phyloP scores from a whole-genome alignment of 2,113 vertebrate genomes.

The Toxostoma redivivum region DNA sequence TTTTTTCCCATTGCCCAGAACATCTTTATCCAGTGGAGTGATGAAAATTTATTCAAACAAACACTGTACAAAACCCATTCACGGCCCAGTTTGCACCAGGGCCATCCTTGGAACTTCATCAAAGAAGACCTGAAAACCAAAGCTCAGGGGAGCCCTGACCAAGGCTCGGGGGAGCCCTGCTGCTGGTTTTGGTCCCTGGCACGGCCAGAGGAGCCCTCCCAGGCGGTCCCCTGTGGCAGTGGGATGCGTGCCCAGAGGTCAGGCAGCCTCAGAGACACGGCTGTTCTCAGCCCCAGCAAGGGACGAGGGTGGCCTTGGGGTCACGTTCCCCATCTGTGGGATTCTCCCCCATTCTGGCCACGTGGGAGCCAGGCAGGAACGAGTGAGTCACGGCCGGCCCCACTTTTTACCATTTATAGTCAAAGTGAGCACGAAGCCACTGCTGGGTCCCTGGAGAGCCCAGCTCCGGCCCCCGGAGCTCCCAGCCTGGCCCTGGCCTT shows the following conservation, averaged over 20 bases:
- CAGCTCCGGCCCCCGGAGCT: conserved; percentile 1
- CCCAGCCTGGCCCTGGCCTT: conserved; percentile 6
- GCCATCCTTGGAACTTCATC: background rate
- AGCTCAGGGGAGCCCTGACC: background rate
- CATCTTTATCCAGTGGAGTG: background rate
- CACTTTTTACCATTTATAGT: conserved; percentile 66
- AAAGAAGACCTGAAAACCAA: background rate
- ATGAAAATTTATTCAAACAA: background rate
- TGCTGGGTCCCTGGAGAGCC: conserved; percentile 20
- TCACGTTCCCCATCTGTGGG: conserved; percentile 16
- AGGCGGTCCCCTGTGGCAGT: fast-evolving
- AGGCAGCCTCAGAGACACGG: background rate
- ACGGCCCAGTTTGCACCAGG: background rate
- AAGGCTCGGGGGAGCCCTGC: background rate
- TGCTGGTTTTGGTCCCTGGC: background rate
- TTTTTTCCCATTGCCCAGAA: background rate
- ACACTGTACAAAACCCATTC: background rate
- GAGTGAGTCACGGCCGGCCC: conserved; percentile 25
- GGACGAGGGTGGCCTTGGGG: background rate
- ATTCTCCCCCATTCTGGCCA: conserved; percentile 38
- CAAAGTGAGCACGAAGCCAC: conserved; percentile 40
- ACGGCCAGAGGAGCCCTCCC: background rate
- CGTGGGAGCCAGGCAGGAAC: conserved; percentile 21
- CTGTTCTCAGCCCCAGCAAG: background rate
- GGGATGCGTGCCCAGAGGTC: background rate